phyloP scores from a whole-genome alignment of 2,113 vertebrate genomes.

The Caranx ignobilis region DNA sequence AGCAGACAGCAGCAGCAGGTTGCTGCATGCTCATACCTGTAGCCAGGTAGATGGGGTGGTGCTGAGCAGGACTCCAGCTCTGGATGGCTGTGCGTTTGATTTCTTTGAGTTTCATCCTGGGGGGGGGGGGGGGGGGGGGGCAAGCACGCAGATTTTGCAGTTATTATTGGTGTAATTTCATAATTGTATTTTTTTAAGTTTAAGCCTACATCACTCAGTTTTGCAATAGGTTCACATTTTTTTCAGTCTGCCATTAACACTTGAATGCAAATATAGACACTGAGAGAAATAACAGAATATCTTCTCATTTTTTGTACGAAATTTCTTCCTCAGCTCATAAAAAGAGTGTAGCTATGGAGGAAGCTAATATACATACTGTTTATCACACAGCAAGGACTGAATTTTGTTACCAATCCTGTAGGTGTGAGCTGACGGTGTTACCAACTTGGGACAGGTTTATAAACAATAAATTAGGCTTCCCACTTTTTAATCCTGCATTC shows the following conservation, averaged over 20 bases:
- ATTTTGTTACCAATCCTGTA: no score
- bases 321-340: no score
- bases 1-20: not conserved
- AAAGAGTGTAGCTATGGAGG: no score
- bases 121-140: not conserved
- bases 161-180: not conserved
- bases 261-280: no score
- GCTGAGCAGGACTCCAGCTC: constrained; percentile 95
- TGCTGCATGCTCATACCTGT: constrained; percentile 85
- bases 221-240: not conserved
- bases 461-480: not conserved
- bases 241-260: not conserved
- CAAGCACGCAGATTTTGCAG: not conserved
- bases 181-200: not conserved
- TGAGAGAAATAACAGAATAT: no score
- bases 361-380: no score
- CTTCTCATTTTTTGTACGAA: no score
- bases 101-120: constrained; percentile 97
- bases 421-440: no score
- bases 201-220: not conserved
- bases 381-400: no score
- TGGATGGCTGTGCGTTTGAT: constrained; percentile 95
- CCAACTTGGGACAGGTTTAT: not conserved
- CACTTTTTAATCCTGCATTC: no score
- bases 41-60: constrained; percentile 95